Conservation (phyloP, 2,888 invertebrate genomes). For the Erebia ligea region DNA sequence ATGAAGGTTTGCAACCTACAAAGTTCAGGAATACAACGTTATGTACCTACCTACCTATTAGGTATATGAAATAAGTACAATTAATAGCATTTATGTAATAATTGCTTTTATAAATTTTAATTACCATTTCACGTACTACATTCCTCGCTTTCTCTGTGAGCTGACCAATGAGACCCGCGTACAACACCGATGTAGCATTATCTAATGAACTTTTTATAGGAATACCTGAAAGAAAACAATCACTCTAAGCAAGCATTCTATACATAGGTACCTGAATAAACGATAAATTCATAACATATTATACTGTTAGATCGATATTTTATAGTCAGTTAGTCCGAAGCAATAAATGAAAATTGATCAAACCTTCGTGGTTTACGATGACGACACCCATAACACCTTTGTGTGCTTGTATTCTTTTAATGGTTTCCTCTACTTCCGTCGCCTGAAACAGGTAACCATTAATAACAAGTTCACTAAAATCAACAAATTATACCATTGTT, state of each 20-base stretch:
- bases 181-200: constrained; percentile 97
- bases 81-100: too few species aligned
- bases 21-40: too few species aligned
- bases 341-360: constrained; percentile 63
- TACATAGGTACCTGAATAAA: neutral
- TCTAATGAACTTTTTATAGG: constrained; percentile 96
- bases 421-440: constrained; percentile 97
- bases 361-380: constrained; percentile 98
- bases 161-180: constrained; percentile 95
- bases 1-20: too few species aligned
- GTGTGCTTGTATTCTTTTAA: constrained; percentile 98
- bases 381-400: constrained; percentile 99
- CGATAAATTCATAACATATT: neutral
- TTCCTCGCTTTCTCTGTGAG: constrained; percentile 96
- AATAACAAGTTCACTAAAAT: constrained; percentile 1
- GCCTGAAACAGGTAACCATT: constrained; percentile 72
- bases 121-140: constrained; percentile 93
- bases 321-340: constrained; percentile 50
- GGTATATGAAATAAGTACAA: too few species aligned
- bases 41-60: too few species aligned
- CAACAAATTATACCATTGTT: neutral
- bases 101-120: neutral
- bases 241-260: constrained; percentile 25
- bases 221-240: constrained; percentile 84
- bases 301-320: neutral